phyloP scores from a whole-genome alignment of 2,888 invertebrate species.

The Barypeithes pellucidus region DNA sequence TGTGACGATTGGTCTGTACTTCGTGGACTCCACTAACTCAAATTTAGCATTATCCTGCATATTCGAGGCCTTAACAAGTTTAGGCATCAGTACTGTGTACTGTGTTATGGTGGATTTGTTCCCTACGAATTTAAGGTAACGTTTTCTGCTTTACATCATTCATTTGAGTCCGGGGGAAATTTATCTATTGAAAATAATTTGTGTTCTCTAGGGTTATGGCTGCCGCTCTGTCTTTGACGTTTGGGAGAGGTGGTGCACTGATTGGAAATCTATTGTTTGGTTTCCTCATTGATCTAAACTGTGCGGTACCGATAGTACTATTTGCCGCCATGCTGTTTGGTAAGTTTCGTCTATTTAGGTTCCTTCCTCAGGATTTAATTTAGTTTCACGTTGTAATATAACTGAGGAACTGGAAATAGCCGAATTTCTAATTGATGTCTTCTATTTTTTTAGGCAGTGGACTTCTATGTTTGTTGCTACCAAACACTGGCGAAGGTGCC shows the following conservation, averaged over 20 bases:
- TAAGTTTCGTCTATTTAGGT: slow-evolving; percentile 69
- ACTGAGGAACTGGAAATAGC: too few species aligned
- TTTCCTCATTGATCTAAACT: slow-evolving; percentile 85
- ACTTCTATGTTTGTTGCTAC: slow-evolving; percentile 82
- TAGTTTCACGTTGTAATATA: too few species aligned
- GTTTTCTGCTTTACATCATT: too few species aligned
- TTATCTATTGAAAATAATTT: too few species aligned
- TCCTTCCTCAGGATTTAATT: too few species aligned
- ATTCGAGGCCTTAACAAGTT: slow-evolving; percentile 85
- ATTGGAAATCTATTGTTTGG: slow-evolving; percentile 85
- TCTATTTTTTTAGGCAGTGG: slow-evolving; percentile 78
- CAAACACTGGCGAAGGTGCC: slow-evolving; percentile 83
- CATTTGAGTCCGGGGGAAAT: too few species aligned
- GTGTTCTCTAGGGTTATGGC: slow-evolving; percentile 86
- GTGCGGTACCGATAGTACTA: slow-evolving; percentile 82
- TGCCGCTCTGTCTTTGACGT: slow-evolving; percentile 84
- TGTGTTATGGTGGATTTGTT: slow-evolving; percentile 88
- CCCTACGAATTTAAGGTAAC: slow-evolving; percentile 85
- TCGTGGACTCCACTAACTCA: slow-evolving; percentile 80
- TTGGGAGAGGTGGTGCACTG: slow-evolving; percentile 84
- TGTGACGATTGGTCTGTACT: slow-evolving; percentile 84
- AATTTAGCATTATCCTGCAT: slow-evolving; percentile 84
- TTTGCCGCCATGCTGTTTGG: slow-evolving; percentile 83
- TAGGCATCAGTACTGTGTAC: slow-evolving; percentile 86
- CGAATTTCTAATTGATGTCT: neutral